Evolutionary conservation across 1,140 invertebrate genomes (phyloP).

Genomic region (Bombus affinis): DNA sequence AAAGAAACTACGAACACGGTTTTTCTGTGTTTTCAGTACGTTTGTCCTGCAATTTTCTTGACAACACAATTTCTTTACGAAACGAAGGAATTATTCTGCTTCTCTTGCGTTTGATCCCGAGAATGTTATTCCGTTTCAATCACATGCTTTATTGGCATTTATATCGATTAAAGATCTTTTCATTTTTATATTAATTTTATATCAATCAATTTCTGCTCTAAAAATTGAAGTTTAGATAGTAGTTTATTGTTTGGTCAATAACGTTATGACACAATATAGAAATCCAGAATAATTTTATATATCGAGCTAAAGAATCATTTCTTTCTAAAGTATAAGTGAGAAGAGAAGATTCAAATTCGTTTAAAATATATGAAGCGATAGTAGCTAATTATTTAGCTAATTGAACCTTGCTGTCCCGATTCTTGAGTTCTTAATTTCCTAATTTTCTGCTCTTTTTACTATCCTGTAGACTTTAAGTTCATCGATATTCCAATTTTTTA

Average conservation of each 20-base stretch:
- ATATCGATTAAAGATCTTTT: background rate
- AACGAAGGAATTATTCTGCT: background rate
- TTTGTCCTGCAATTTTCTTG: background rate
- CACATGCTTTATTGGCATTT: no score
- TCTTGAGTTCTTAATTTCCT: background rate
- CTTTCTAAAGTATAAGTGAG: background rate
- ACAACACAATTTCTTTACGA: background rate
- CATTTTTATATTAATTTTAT: background rate
- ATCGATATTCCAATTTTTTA: slow-evolving; percentile 5
- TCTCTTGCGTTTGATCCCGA: background rate
- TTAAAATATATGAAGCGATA: background rate
- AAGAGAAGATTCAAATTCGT: background rate
- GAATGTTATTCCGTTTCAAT: no score
- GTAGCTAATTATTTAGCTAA: background rate
- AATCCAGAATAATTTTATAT: background rate
- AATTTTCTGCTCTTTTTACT: background rate
- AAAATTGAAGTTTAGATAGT: background rate
- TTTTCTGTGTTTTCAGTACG: background rate
- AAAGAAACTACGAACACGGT: background rate
- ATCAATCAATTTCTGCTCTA: background rate
- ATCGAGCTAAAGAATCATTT: no score
- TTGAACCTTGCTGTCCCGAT: background rate
- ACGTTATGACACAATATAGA: background rate
- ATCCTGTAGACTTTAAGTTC: background rate
- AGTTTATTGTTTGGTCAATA: background rate